phyloP scores from a whole-genome alignment of 1,140 invertebrate species.

The Drusus annulatus region DNA sequence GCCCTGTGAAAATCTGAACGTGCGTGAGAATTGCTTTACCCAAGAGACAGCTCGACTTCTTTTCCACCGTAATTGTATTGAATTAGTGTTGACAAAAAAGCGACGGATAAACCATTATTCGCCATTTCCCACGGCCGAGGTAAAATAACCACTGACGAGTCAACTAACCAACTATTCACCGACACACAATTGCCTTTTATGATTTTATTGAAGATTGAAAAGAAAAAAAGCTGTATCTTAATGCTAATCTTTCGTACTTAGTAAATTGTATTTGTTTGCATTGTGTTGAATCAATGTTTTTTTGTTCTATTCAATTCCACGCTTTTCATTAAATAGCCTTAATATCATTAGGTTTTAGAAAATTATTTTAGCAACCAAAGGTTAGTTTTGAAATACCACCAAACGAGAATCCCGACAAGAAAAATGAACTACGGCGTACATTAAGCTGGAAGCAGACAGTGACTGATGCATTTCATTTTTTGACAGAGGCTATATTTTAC shows the following conservation, averaged over 20 bases:
- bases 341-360: too few relatives aligned
- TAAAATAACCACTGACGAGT: background rate
- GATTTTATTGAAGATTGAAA: too few relatives aligned
- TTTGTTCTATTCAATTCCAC: too few relatives aligned
- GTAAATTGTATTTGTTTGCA: too few relatives aligned
- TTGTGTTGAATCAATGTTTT: too few relatives aligned
- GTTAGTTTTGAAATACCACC: background rate
- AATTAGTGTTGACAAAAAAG: constrained; percentile 49
- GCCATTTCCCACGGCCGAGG: constrained; percentile 28
- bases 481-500: constrained; percentile 23
- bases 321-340: too few relatives aligned
- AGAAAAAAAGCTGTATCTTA: too few relatives aligned
- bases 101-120: background rate
- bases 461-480: constrained; percentile 7
- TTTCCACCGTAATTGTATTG: constrained; percentile 45
- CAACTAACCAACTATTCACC: too few relatives aligned
- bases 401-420: background rate
- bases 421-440: background rate
- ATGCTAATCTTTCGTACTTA: too few relatives aligned
- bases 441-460: background rate
- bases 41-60: constrained; percentile 22
- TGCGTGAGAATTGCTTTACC: constrained; percentile 33
- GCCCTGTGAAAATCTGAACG: constrained; percentile 11
- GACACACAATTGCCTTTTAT: background rate
- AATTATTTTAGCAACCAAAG: background rate